These are phyloP conservation scores for Uropsilus gracilis DNA, from an alignment of 2,113 vertebrate species.

Conservation along the genomic window DNA sequence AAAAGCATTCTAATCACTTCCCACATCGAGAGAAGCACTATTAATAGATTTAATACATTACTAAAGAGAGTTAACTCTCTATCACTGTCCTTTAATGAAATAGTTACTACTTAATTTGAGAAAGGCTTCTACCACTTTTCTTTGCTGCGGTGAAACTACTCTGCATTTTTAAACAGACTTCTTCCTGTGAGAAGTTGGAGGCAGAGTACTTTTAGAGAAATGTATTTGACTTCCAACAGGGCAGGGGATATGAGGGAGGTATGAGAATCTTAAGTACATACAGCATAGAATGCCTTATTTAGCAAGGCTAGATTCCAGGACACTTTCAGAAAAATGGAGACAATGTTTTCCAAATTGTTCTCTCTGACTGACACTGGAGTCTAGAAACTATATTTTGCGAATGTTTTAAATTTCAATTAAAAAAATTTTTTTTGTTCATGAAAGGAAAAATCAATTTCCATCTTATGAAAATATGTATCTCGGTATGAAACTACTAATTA, in stretches of 20 bases:
- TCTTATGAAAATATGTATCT: background rate
- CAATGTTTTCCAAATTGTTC: conserved; percentile 20
- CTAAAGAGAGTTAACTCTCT: conserved; percentile 1
- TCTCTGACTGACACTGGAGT: background rate
- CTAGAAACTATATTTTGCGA: background rate
- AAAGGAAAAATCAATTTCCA: background rate
- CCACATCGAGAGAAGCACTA: background rate
- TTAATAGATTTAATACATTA: background rate
- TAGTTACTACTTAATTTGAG: conserved; percentile 16
- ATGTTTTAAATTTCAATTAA: conserved; percentile 22
- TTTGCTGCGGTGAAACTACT: background rate
- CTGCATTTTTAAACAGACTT: conserved; percentile 39
- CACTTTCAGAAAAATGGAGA: background rate
- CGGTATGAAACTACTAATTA: background rate
- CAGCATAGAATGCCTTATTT: background rate
- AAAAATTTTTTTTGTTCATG: background rate
- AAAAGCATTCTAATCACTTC: background rate
- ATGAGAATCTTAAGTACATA: background rate
- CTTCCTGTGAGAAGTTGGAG: background rate
- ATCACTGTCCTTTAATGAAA: background rate
- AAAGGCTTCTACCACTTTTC: background rate
- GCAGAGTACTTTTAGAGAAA: conserved; percentile 49
- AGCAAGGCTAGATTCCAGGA: background rate
- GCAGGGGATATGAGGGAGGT: background rate
- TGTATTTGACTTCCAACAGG: conserved; percentile 45